Evolutionary conservation across 2,888 invertebrate species (phyloP), one percentile per base, ranked within the genome.

Genomic region (Lasius platythorax): DNA sequence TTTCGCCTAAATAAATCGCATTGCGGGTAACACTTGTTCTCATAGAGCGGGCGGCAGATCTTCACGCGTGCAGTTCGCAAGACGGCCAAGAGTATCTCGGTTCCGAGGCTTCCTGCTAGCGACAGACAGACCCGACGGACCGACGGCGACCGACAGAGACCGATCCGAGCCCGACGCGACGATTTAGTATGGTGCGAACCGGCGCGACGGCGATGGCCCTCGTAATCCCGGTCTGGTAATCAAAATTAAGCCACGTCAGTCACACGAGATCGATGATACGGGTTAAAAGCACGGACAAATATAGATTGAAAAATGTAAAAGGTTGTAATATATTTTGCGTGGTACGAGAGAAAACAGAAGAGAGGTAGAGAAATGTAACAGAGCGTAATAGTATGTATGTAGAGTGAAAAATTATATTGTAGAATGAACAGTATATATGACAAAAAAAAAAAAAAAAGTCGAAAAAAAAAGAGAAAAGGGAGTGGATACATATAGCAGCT

Each of bases 111-210:
- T 95, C 95, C 94, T 94, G 95, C 94, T 93, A 94, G 93, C 93
- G 92, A 89, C 83, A 87, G 90, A 88, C 86, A 82, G 87, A 85
- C 84, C 86, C 85, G 90, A 88, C 86, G 82, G 85, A 84, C 89
- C 85, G 91, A 91, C 84, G 91, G 90, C 84, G 91, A 91, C 89
- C 88, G 89, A 91, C 87, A 87, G 92, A 93, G 92, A 93, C 92
- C 93, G 93, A 92, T 91, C 92, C 92, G 93, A 89, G 90, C 91
- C 91, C 92, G 93, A 93, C 94, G 92, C 94, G 95, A 93, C 94
- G 95, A 93, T 94, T 95, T 96, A 98, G 96, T 98, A 98, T 90
- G 98, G 98, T 95, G 98, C 98, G 95, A 98, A 98, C 95, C 98
- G 97, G 95, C 98, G 97, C 91, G 98, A 97, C 86, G 98, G 98